Evolutionary conservation across 1,140 invertebrate genomes (phyloP), one percentile per base, ranked within the genome.

Genomic region (Tetragnatha versicolor): DNA sequence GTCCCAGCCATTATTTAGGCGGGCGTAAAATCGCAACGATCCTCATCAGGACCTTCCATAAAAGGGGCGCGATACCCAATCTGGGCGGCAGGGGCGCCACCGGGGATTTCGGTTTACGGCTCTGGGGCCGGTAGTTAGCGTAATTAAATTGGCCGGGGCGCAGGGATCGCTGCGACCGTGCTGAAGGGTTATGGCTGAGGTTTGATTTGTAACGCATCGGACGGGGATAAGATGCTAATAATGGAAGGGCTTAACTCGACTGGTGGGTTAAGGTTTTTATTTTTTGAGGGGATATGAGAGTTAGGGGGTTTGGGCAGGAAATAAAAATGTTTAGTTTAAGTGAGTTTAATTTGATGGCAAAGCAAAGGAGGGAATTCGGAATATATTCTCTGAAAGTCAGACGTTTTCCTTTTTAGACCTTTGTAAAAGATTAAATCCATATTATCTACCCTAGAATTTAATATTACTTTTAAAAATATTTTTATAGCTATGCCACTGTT

Each of bases 11-110:
- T 69, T 69, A 69, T 69, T 69, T 69, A 69, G 66, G 47, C 31
- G 47, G 31, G 37, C 66, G 66, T 69, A 69, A 69, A 69, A 53
- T 69, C 49, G 47, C 47, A 69, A 69, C 37, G 47, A 53, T 45
- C 31, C 37, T 69, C 66, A 69, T 69, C 66, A 69, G 66, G 45
- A 53, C 60, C 33, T 5, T 22, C 31, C 66, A 69, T 69, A 69
- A 69, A 69, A 69, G n/a, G n/a, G n/a, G 6, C 66, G 47, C 31
- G 66, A 69, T 69, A 69, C 53, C 66, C 66, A 69, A 69, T 69
- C 66, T 69, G n/a, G n/a, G 37, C 17, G 47, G 66, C 66, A 31
- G 47, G 39, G 66, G 45, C 37, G 49, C 42, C 66, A 31, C 7
- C 3, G 20, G 66, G 66, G 66, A 53, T 47, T 69, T 35, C 0